Conservation (phyloP, 1,140 invertebrate species). For the Ostrea edulis region DNA sequence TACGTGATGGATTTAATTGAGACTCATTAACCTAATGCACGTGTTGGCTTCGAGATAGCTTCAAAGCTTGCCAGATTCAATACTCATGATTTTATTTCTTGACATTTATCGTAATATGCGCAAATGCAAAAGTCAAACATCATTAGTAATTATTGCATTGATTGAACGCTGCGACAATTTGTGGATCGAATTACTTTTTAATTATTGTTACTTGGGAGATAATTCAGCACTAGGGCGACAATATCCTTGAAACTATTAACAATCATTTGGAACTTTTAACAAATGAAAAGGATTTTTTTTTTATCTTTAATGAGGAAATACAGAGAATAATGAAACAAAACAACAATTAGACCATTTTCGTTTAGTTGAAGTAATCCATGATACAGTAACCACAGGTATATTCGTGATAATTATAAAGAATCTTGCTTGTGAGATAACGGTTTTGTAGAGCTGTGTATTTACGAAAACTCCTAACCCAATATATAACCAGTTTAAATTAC, state of each 20-base stretch:
- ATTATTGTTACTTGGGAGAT: background rate
- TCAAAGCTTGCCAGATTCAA: background rate
- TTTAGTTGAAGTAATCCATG: too few relatives aligned
- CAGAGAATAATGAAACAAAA: background rate
- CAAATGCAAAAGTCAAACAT: conserved; percentile 34
- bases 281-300: background rate
- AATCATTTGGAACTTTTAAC: background rate
- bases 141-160: background rate
- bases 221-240: background rate
- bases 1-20: background rate
- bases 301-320: background rate
- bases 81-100: background rate
- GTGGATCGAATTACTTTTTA: background rate
- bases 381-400: too few relatives aligned
- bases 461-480: too few relatives aligned
- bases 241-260: background rate
- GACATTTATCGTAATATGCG: conserved; percentile 17
- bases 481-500: too few relatives aligned
- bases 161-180: background rate
- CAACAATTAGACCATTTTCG: too few relatives aligned
- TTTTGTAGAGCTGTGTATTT: too few relatives aligned
- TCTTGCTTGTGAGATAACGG: too few relatives aligned
- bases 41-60: conserved; percentile 1
- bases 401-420: too few relatives aligned
- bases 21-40: conserved; percentile 2